These are phyloP conservation scores for Catocala nupta DNA, from an alignment of 2,888 invertebrate species.

Conservation along the genomic window DNA sequence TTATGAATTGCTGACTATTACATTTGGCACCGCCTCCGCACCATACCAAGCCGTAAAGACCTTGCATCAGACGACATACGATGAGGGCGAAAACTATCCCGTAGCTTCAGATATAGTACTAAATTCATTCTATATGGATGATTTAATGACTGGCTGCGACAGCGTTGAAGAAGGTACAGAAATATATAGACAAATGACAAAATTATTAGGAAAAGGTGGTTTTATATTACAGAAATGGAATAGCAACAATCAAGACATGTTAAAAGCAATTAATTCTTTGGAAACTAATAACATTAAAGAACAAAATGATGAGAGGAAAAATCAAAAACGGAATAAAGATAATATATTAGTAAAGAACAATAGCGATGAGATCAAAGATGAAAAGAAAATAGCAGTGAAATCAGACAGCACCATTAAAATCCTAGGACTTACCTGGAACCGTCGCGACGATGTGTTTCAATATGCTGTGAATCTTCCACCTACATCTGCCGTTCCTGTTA, in stretches of 20 bases:
- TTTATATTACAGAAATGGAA: constrained; percentile 19
- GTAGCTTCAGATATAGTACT: too few species aligned
- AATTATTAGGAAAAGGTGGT: constrained; percentile 17
- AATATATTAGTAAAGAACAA: too few species aligned
- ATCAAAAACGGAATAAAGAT: too few species aligned
- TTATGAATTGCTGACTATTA: not conserved
- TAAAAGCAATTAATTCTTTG: constrained; percentile 4
- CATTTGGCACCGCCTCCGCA: constrained; percentile 14
- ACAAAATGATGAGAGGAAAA: too few species aligned
- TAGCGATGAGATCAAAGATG: not conserved
- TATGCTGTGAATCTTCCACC: constrained; percentile 32
- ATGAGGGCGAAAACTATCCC: constrained; percentile 4
- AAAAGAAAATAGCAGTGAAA: constrained; percentile 8
- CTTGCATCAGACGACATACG: constrained; percentile 1
- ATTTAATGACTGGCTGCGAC: constrained; percentile 3
- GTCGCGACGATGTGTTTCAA: constrained; percentile 26
- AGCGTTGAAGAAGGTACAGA: constrained; percentile 13
- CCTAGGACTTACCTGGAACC: too few species aligned
- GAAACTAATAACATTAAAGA: constrained; percentile 3
- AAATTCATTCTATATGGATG: too few species aligned
- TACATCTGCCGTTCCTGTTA: constrained; percentile 25
- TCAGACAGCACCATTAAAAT: constrained; percentile 2
- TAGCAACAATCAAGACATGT: constrained; percentile 16
- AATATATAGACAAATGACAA: constrained; percentile 15
- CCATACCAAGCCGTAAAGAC: constrained; percentile 7